These are phyloP conservation scores for Anableps anableps DNA, from an alignment of 2,797 vertebrate genomes.

Conservation along the genomic window DNA sequence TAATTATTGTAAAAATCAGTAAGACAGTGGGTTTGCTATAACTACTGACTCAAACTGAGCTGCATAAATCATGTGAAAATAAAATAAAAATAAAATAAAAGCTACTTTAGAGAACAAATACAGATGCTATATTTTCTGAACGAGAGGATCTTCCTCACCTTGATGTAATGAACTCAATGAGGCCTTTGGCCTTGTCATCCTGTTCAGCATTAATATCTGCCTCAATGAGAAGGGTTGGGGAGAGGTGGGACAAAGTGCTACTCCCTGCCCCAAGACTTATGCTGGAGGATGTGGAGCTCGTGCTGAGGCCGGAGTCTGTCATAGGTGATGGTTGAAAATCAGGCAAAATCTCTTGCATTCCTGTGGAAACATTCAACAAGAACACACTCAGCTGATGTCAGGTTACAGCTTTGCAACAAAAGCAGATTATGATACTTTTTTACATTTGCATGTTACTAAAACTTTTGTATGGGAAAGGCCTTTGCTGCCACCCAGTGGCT, in stretches of 20 bases:
- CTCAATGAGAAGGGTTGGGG: slow-evolving; percentile 88
- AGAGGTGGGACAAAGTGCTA: slow-evolving; percentile 82
- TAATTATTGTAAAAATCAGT: slow-evolving; percentile 57
- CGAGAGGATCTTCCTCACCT: slow-evolving; percentile 81
- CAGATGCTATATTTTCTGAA: background rate
- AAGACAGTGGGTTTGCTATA: background rate
- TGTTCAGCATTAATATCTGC: slow-evolving; percentile 92
- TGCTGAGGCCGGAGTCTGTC: slow-evolving; percentile 99
- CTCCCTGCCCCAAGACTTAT: slow-evolving; percentile 88
- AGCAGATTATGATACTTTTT: background rate
- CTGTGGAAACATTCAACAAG: slow-evolving; percentile 66
- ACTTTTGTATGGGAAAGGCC: background rate
- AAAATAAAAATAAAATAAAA: too few species aligned
- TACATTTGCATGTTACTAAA: background rate
- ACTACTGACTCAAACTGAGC: background rate
- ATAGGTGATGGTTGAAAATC: slow-evolving; percentile 97
- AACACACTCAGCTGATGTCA: background rate
- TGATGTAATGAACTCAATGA: slow-evolving; percentile 98
- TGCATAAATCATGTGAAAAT: background rate
- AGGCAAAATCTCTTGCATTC: slow-evolving; percentile 90
- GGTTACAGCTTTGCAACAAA: background rate
- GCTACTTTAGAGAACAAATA: background rate
- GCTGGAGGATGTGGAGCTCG: slow-evolving; percentile 98
- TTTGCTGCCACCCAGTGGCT: slow-evolving; percentile 50
- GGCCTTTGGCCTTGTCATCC: slow-evolving; percentile 95